Conservation (phyloP, 2,888 invertebrate genomes). For the Crioceris asparagi region DNA sequence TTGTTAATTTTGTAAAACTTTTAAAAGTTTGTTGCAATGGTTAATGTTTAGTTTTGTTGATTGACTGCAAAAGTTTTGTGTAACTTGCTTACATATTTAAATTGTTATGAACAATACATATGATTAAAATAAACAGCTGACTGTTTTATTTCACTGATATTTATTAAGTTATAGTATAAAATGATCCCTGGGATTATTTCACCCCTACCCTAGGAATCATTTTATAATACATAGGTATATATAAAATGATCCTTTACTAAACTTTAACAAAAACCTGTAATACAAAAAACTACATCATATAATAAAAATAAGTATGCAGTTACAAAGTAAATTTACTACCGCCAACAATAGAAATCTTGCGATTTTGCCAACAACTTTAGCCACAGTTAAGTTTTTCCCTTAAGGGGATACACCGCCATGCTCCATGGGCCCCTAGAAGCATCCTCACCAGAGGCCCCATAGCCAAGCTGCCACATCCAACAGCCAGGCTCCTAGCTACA, state of each 20-base stretch:
- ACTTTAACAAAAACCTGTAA: not conserved
- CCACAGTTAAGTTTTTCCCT: not conserved
- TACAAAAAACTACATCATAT: not conserved
- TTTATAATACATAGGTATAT: not conserved
- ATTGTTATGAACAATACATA: constrained; percentile 4
- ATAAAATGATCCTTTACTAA: not conserved
- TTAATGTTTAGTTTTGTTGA: constrained; percentile 3
- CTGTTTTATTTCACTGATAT: constrained; percentile 1
- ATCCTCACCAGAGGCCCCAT: no score
- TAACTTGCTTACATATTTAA: constrained; percentile 4
- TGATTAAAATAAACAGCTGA: constrained; percentile 3
- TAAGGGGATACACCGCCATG: no score
- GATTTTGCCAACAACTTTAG: not conserved
- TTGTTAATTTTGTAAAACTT: constrained; percentile 1
- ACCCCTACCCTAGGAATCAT: not conserved
- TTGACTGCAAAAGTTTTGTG: constrained; percentile 3
- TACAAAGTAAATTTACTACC: not conserved
- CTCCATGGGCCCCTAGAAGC: no score
- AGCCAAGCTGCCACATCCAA: no score
- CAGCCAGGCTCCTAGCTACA: no score
- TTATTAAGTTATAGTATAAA: constrained; percentile 2
- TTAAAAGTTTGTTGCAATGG: constrained; percentile 4
- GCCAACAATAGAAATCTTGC: not conserved
- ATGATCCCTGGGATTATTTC: constrained; percentile 1
- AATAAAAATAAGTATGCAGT: not conserved